Conservation (phyloP, 1,140 invertebrate genomes). For the Nasonia giraulti region DNA sequence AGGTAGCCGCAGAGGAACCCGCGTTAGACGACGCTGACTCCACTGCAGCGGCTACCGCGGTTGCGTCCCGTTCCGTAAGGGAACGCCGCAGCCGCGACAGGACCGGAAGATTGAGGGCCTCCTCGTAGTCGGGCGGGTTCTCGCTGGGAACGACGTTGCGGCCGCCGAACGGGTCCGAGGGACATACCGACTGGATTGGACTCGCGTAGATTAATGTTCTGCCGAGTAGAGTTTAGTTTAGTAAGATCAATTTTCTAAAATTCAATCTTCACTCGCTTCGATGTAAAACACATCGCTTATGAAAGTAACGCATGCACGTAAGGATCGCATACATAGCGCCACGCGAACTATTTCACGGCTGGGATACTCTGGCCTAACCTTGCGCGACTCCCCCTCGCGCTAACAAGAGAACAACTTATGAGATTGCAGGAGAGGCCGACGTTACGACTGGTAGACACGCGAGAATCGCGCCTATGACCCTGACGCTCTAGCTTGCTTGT, state of each 20-base stretch:
- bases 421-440: constrained; percentile 5
- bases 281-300: too few relatives aligned
- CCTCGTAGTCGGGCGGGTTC: constrained; percentile 74
- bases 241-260: not conserved
- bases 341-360: constrained; percentile 33
- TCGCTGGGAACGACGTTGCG: constrained; percentile 71
- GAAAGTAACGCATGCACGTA: too few relatives aligned
- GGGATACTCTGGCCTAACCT: constrained; percentile 12
- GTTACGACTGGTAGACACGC: constrained; percentile 14
- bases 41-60: constrained; percentile 28
- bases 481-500: not conserved
- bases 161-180: constrained; percentile 78
- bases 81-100: constrained; percentile 75
- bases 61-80: constrained; percentile 57
- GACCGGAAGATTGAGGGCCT: constrained; percentile 74
- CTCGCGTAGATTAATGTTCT: constrained; percentile 77
- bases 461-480: not conserved
- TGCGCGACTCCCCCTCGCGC: not conserved
- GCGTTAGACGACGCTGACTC: not conserved
- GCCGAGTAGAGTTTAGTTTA: constrained; percentile 15
- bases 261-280: not conserved
- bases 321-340: not conserved
- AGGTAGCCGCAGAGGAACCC: not conserved
- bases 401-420: constrained; percentile 43
- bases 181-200: constrained; percentile 78